Conservation (phyloP, 2,888 invertebrate genomes). For the Capitulum mitella region DNA sequence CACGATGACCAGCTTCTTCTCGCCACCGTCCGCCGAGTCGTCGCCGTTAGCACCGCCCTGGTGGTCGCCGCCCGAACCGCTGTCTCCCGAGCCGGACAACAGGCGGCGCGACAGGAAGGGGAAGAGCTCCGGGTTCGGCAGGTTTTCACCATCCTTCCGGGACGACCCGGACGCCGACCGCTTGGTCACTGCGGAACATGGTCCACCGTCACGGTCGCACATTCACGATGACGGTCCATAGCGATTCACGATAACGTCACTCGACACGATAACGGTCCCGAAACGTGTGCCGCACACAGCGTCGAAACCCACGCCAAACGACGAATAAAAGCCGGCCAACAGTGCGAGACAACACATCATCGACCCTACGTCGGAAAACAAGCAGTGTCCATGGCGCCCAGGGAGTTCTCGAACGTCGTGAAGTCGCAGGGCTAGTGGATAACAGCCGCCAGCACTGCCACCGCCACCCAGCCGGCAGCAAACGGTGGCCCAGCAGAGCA, state of each 20-base stretch:
- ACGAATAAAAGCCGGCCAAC: no score
- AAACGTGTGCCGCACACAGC: no score
- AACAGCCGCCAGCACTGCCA: no score
- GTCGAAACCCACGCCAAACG: no score
- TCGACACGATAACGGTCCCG: background rate
- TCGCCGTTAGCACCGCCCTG: background rate
- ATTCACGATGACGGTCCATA: no score
- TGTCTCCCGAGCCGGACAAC: slow-evolving; percentile 42
- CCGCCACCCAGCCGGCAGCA: no score
- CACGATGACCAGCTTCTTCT: background rate
- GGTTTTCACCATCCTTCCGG: slow-evolving; percentile 41
- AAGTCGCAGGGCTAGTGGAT: no score
- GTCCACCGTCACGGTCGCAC: background rate
- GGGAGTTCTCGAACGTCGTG: no score
- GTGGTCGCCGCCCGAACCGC: background rate
- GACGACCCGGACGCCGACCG: background rate
- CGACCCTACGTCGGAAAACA: no score
- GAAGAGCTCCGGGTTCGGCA: slow-evolving; percentile 70
- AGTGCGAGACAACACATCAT: no score
- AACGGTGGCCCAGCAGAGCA: no score
- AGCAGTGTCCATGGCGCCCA: no score
- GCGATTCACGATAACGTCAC: background rate
- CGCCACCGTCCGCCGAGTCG: background rate
- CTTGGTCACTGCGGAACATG: background rate
- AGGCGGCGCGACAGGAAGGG: slow-evolving; percentile 67